Base-by-base conservation (phyloP, 2,797 vertebrate genomes). In the Xenopus petersii region DNA sequence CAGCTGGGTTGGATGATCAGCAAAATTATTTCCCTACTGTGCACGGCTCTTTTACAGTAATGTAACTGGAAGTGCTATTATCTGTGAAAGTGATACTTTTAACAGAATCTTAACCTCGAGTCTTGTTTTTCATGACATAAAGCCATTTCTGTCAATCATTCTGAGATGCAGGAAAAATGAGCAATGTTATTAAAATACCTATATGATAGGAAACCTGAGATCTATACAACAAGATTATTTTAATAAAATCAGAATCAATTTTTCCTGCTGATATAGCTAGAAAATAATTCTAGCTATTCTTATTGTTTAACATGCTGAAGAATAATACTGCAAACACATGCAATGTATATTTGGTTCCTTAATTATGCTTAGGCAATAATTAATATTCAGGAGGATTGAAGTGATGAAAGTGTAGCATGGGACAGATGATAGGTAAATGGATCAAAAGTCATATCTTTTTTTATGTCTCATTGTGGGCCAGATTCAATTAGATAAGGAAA, bases 231-330 rank as follows among this genome's bases (percentile, higher is more conserved):
- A 48, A 42, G 56, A 33, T 15, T 73, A 66, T 59, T 66, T 48
- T 66, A 66, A 73, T 59, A 42, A 73, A 26, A 5, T 46, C 11
- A 17, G 42, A 73, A 66, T 66, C 36, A 48, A 48, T 49, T 59
- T 21, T 60, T 36, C 63, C 64, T 30, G 54, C 24, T 46, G 42
- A 10, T 56, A 66, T 46, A 73, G 63, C 49, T 59, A 17, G 12
- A 59, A 30, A 56, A n/a, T 58, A 56, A 24, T 8, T 16, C 12
- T 13, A 42, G 36, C 5, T 30, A 5, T 42, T 42, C 5, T 42
- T 5, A 6, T 42, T 42, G 36, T 42, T 4, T 42, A 42, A 3
- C 8, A 42, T 42, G 36, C 8, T 42, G 36, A 9, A 42, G 36
- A 42, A 42, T 5, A 42, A 42, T 9, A 42, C 36, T 42, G 36